These are phyloP conservation scores for Acromyrmex heyeri DNA, from an alignment of 1,140 invertebrate genomes.

Conservation along the genomic window DNA sequence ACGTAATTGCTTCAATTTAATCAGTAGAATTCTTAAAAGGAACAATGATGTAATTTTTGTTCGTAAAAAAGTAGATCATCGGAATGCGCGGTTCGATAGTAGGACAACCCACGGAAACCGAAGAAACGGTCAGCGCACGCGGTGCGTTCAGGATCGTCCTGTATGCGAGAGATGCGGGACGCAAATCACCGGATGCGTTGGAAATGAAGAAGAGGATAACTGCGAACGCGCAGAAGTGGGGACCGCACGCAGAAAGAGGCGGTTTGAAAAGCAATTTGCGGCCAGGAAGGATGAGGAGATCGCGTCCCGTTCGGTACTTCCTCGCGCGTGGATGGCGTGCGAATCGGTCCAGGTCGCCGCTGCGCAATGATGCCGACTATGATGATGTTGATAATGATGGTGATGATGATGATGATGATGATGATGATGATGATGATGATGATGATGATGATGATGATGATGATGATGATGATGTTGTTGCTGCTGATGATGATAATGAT, in stretches of 20 bases:
- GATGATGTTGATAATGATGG: conserved; percentile 27
- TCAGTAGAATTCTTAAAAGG: background rate
- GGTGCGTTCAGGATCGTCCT: conserved; percentile 70
- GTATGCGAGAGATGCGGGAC: conserved; percentile 63
- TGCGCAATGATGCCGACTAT: conserved; percentile 22
- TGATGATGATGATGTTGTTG: background rate
- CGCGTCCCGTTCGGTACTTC: conserved; percentile 52
- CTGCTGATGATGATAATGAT: conserved; percentile 16
- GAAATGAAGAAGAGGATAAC: conserved; percentile 65
- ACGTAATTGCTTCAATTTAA: conserved; percentile 1
- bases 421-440: background rate
- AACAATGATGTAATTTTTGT: conserved; percentile 1
- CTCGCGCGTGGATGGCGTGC: conserved; percentile 68
- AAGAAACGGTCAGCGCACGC: conserved; percentile 22
- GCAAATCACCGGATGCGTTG: conserved; percentile 73
- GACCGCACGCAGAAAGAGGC: conserved; percentile 61
- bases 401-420: conserved; percentile 28
- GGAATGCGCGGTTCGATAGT: background rate
- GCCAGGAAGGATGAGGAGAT: conserved; percentile 32
- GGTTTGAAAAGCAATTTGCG: conserved; percentile 73
- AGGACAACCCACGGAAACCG: background rate
- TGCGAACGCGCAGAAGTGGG: conserved; percentile 21
- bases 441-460: conserved; percentile 12
- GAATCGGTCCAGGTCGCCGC: conserved; percentile 65
- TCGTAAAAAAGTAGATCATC: background rate